Conservation (phyloP, 2,888 invertebrate species). For the Sycophila texana region DNA sequence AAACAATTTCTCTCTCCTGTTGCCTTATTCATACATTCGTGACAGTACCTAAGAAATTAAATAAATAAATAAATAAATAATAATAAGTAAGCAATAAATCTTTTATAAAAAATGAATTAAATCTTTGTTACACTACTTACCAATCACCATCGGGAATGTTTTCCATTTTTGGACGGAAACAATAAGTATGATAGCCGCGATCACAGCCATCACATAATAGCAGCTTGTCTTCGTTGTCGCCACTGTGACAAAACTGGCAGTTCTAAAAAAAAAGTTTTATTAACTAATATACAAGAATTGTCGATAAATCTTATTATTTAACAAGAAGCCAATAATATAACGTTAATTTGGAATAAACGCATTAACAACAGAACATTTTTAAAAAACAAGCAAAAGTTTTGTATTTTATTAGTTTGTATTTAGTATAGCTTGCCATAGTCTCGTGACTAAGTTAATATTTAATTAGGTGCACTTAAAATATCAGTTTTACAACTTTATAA, state of each 20-base stretch:
- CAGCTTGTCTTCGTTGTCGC: conserved; percentile 96
- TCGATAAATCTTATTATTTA: conserved; percentile 2
- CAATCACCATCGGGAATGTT: conserved; percentile 98
- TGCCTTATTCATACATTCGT: conserved; percentile 95
- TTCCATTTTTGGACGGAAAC: conserved; percentile 97
- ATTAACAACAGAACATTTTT: too few species aligned
- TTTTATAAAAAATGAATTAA: too few species aligned
- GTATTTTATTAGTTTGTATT: too few species aligned
- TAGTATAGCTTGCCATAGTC: too few species aligned
- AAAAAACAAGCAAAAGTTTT: too few species aligned
- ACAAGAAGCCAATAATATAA: conserved; percentile 19
- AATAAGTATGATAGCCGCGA: conserved; percentile 98
- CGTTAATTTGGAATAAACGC: neutral
- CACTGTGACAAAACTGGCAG: conserved; percentile 97
- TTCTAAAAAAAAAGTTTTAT: conserved; percentile 84
- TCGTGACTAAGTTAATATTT: too few species aligned
- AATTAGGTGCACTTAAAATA: too few species aligned
- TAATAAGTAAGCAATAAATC: too few species aligned
- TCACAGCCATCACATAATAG: conserved; percentile 98
- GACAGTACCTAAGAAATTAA: conserved; percentile 86
- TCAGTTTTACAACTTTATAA: neutral
- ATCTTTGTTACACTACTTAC: conserved; percentile 77
- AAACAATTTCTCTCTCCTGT: conserved; percentile 95
- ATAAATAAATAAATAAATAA: too few species aligned
- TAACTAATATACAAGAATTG: too few species aligned